Evolutionary conservation across 2,888 invertebrate genomes (phyloP).

Genomic region (Notodonta dromedarius): DNA sequence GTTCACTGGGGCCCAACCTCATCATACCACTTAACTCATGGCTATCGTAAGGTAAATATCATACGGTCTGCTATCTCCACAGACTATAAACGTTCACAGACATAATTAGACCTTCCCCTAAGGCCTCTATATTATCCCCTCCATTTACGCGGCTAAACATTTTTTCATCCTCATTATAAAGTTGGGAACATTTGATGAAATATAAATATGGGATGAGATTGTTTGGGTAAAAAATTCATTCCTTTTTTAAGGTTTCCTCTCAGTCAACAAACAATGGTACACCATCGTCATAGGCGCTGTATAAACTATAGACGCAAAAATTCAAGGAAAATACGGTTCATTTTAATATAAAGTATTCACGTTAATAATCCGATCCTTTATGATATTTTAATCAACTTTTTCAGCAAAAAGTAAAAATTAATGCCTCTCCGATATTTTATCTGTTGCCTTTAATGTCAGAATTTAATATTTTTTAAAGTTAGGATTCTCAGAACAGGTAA

Average conservation of each 20-base stretch:
- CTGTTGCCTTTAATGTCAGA: background rate
- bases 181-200: slow-evolving; percentile 34
- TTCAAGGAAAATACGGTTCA: no score
- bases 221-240: slow-evolving; percentile 12
- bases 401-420: background rate
- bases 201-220: slow-evolving; percentile 39
- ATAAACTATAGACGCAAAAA: no score
- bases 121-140: slow-evolving; percentile 27
- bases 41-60: slow-evolving; percentile 55
- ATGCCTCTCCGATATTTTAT: background rate
- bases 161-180: slow-evolving; percentile 24
- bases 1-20: slow-evolving; percentile 18
- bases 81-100: slow-evolving; percentile 48
- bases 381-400: no score
- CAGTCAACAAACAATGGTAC: no score
- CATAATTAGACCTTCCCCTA: slow-evolving; percentile 43
- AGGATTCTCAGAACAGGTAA: no score
- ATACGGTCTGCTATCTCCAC: slow-evolving; percentile 47
- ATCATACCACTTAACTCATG: slow-evolving; percentile 44
- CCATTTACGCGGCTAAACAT: slow-evolving; percentile 31
- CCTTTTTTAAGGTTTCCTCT: no score
- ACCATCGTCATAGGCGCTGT: no score
- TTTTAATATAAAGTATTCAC: no score
- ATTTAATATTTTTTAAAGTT: no score
- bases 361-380: no score